phyloP scores from a whole-genome alignment of 2,888 invertebrate species.

The Xylophagus ater region DNA sequence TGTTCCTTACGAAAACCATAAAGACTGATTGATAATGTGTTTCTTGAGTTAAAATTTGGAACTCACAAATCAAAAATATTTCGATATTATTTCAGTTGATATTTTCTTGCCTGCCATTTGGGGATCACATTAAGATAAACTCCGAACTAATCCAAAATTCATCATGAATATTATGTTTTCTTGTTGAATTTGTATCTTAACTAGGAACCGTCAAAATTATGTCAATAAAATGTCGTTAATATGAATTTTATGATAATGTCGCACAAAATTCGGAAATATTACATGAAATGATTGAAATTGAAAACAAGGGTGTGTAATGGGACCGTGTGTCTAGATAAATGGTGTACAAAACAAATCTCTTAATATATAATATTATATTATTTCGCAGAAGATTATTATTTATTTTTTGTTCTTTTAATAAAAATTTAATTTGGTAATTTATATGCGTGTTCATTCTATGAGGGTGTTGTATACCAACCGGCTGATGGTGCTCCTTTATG shows the following conservation, averaged over 20 bases:
- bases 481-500: conserved; percentile 60
- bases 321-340: neutral
- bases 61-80: too few species aligned
- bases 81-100: too few species aligned
- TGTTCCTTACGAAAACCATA: too few species aligned
- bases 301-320: conserved; percentile 5
- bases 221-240: too few species aligned
- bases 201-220: too few species aligned
- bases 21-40: too few species aligned
- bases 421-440: conserved; percentile 18
- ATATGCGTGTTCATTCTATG: conserved; percentile 47
- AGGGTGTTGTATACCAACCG: conserved; percentile 69
- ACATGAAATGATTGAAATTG: conserved; percentile 15
- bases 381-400: conserved; percentile 1
- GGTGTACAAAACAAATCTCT: conserved; percentile 2
- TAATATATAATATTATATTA: neutral
- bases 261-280: conserved; percentile 13
- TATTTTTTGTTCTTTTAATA: conserved; percentile 4
- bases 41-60: too few species aligned
- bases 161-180: too few species aligned
- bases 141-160: too few species aligned
- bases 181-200: too few species aligned
- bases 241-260: conserved; percentile 18
- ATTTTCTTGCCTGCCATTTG: too few species aligned
- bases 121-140: too few species aligned